A percentile compares a stretch with the other conserved stretches of the same genome.
Evolutionary conservation across 2,113 vertebrate species (phyloP).

Genomic region (Paramisgurnus dabryanus): DNA sequence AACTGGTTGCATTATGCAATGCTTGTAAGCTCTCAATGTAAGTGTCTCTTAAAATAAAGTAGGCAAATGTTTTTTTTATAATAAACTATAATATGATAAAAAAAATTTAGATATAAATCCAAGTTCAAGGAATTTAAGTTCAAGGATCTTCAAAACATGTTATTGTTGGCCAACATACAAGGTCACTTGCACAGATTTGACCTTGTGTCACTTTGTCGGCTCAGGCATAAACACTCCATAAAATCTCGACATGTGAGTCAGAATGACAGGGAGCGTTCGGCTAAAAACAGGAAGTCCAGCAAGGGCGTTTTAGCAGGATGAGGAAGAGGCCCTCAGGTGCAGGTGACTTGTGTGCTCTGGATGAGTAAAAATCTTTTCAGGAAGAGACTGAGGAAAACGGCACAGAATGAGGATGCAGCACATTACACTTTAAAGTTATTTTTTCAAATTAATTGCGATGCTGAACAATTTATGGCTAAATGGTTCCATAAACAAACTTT

Average conservation of each 20-base stretch:
- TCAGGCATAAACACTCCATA: neutral
- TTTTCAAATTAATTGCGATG: neutral
- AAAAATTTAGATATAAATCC: too few species aligned
- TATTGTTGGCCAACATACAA: neutral
- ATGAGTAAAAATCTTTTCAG: slow-evolving; percentile 53
- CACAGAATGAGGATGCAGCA: neutral
- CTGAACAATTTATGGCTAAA: too few species aligned
- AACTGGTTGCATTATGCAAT: too few species aligned
- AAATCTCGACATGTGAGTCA: neutral
- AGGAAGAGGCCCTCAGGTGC: slow-evolving; percentile 50
- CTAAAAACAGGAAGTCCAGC: slow-evolving; percentile 61
- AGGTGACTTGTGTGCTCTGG: slow-evolving; percentile 44
- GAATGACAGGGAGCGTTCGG: neutral
- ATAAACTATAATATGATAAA: neutral
- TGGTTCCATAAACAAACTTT: too few species aligned
- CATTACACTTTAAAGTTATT: neutral
- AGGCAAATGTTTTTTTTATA: neutral
- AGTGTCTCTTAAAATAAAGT: too few species aligned
- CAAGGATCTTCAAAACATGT: neutral
- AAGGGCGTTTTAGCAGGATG: slow-evolving; percentile 18
- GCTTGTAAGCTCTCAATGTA: too few species aligned
- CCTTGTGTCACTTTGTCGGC: neutral
- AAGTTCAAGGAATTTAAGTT: neutral
- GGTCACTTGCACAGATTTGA: neutral
- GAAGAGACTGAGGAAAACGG: slow-evolving; percentile 55